Evolutionary conservation across 2,113 vertebrate genomes (phyloP), one percentile per base, ranked within the genome.

Genomic region (Hyperopisus bebe): DNA sequence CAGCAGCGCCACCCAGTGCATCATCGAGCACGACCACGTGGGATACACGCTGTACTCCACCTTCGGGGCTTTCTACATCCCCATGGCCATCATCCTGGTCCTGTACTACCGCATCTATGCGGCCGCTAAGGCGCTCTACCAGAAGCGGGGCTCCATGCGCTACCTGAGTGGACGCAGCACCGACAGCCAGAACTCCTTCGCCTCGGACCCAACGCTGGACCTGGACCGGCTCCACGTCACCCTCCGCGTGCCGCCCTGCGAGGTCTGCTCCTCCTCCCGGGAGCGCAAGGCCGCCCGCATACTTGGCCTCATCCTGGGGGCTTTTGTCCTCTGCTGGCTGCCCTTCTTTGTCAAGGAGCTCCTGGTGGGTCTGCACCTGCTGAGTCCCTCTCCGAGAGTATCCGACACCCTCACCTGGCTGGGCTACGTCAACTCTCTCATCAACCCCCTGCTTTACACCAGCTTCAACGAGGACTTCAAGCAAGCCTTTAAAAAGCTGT

Each of bases 381-480:
- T 95, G n/a, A 93, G 53, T 2, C 96, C 97, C 0, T 97, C 97
- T 21, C 92, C 94, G 2, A 94, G 95, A 42, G 93, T 97, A 87
- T 96, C 96, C 0, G 97, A 98, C 89, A 94, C 97, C 90, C 95
- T 98, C 90, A 97, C 97, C 3, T 98, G 97, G 97, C 95, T 98
- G 42, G 97, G 97, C 24, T 98, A 98, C n/a, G 92, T 97, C 90
- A 98, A 98, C 95, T 98, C 97, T 0, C 96, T 98, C 35, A 96
- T 98, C 91, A 98, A 98, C 93, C 97, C 97, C 46, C 93, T 98
- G 87, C 95, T 98, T 48, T 98, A 98, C 92, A 98, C 97, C 8
- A 98, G 97, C 93, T 98, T 98, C 93, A 98, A 98, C 0, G 97
- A 98, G 89, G 97, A 98, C 92, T 98, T 98, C 94, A 98, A 97